Conservation (phyloP, 2,888 invertebrate genomes). For the Aphodius granarius region DNA sequence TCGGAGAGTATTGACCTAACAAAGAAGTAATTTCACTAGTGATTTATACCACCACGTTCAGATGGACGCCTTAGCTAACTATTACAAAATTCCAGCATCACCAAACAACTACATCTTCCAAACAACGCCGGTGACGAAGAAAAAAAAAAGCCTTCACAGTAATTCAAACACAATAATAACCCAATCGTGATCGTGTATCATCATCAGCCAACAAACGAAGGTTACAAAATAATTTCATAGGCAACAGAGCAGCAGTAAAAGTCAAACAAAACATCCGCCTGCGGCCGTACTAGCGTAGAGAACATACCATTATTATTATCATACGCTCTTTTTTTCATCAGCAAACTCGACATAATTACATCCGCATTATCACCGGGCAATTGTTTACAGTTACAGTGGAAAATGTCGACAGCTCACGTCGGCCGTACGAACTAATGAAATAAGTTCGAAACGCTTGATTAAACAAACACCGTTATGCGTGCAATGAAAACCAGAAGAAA, state of each 20-base stretch:
- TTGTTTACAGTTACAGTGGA: neutral
- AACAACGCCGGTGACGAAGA: neutral
- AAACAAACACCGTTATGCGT: neutral
- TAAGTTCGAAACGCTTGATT: neutral
- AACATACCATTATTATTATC: neutral
- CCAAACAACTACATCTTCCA: neutral
- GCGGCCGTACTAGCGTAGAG: neutral
- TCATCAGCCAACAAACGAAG: neutral
- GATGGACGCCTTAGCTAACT: no score
- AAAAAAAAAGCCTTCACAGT: neutral
- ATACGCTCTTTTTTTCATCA: neutral
- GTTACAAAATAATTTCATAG: neutral
- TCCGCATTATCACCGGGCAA: neutral
- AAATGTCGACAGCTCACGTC: neutral
- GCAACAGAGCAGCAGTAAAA: neutral
- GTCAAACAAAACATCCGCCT: neutral
- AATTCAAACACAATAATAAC: neutral
- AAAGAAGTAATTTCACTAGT: no score
- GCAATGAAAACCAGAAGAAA: neutral
- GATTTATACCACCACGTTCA: no score
- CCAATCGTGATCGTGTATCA: neutral
- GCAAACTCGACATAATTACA: neutral
- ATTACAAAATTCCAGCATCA: neutral
- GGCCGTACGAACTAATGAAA: neutral
- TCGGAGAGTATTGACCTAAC: no score